phyloP scores from a whole-genome alignment of 2,888 invertebrate species.

The Leptinotarsa rubiginosa region DNA sequence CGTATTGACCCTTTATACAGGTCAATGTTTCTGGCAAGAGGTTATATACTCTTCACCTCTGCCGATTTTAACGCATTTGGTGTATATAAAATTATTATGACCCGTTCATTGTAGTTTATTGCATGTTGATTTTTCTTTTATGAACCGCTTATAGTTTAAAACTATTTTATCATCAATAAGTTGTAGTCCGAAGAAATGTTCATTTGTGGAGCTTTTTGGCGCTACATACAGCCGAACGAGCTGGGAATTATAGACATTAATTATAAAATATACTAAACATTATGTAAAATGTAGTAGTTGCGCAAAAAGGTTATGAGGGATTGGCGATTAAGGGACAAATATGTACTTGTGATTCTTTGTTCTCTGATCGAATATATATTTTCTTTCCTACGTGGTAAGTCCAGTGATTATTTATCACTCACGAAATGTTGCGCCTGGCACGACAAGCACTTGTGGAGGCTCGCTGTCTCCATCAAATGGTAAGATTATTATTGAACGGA shows the following conservation, averaged over 20 bases:
- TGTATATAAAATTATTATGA: conserved; percentile 59
- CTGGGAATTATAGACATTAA: conserved; percentile 60
- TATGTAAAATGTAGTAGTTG: conserved; percentile 62
- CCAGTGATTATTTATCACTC: conserved; percentile 60
- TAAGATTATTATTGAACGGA: conserved; percentile 69
- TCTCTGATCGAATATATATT: conserved; percentile 65
- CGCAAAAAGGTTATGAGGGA: conserved; percentile 59
- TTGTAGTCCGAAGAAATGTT: conserved; percentile 43
- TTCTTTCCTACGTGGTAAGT: conserved; percentile 60
- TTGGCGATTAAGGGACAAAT: conserved; percentile 65
- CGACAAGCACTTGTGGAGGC: conserved; percentile 61
- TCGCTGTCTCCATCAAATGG: conserved; percentile 60
- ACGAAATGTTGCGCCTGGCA: conserved; percentile 51
- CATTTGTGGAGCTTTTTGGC: conserved; percentile 38
- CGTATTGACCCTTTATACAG: conserved; percentile 52
- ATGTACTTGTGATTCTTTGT: conserved; percentile 64
- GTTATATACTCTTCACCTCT: conserved; percentile 48
- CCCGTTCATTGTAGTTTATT: conserved; percentile 60
- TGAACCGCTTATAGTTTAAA: conserved; percentile 65
- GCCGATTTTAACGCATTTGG: conserved; percentile 58
- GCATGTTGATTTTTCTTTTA: conserved; percentile 64
- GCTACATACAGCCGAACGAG: conserved; percentile 51
- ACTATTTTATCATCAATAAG: conserved; percentile 41
- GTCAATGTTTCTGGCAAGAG: conserved; percentile 43
- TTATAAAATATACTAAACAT: conserved; percentile 61